These are phyloP conservation scores for Ophthalmolycus amberensis DNA, from an alignment of 2,113 vertebrate species.

Conservation along the genomic window DNA sequence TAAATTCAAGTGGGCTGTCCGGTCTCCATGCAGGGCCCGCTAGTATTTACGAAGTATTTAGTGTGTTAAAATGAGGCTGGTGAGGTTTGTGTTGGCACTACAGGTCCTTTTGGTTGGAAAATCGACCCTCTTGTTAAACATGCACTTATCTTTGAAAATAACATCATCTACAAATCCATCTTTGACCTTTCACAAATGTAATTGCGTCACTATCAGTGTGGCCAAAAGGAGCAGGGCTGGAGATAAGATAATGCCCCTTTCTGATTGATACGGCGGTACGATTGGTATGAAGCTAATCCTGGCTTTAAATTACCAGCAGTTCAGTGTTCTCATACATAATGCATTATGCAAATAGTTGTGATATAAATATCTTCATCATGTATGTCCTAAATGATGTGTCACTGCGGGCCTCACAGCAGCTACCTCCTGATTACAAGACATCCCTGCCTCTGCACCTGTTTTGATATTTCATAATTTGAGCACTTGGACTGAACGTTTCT, in stretches of 20 bases:
- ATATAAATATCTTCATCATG: constrained; percentile 67
- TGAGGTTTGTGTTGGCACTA: not conserved
- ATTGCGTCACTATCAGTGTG: constrained; percentile 16
- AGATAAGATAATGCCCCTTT: constrained; percentile 39
- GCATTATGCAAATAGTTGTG: constrained; percentile 45
- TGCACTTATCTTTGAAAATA: constrained; percentile 39
- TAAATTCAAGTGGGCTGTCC: constrained; percentile 24
- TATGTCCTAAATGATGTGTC: constrained; percentile 60
- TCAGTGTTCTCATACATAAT: constrained; percentile 55
- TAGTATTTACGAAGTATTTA: constrained; percentile 27
- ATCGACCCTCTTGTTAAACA: constrained; percentile 48
- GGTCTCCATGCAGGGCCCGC: not conserved
- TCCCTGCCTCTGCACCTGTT: constrained; percentile 46
- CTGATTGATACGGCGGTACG: constrained; percentile 41
- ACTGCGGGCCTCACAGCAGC: constrained; percentile 55
- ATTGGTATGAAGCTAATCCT: constrained; percentile 68
- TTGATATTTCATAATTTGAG: constrained; percentile 18
- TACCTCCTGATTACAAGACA: constrained; percentile 11
- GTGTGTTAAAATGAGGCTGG: not conserved
- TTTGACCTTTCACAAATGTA: constrained; percentile 42
- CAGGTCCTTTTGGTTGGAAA: not conserved
- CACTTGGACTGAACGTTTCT: not conserved
- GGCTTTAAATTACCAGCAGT: constrained; percentile 50
- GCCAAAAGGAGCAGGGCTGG: constrained; percentile 14
- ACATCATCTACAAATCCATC: constrained; percentile 39